Evolutionary conservation across 2,113 vertebrate genomes (phyloP).

Genomic region (Gorsachius goisagi): DNA sequence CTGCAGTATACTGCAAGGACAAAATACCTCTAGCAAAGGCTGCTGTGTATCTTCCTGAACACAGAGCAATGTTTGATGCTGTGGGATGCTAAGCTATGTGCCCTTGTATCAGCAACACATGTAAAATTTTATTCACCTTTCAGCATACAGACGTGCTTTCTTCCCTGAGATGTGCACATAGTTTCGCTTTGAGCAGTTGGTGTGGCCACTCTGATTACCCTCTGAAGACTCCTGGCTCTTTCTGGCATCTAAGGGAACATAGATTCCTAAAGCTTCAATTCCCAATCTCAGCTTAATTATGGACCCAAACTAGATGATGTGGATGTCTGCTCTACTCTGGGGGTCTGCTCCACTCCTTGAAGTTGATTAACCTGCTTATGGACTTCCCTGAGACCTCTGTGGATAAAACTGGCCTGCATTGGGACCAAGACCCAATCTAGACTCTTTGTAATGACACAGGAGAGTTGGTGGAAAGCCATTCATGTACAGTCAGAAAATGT

Average conservation of each 20-base stretch:
- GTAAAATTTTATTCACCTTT: neutral
- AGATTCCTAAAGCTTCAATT: neutral
- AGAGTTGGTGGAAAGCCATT: neutral
- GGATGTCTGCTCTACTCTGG: neutral
- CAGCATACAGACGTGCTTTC: neutral
- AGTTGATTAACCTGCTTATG: neutral
- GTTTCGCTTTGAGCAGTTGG: neutral
- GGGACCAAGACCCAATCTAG: neutral
- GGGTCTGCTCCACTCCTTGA: neutral
- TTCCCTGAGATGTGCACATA: neutral
- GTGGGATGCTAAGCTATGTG: neutral
- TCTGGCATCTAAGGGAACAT: neutral
- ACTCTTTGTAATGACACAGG: neutral
- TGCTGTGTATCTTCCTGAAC: neutral
- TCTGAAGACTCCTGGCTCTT: neutral
- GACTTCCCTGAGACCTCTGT: neutral
- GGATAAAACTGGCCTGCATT: neutral
- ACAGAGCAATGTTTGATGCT: neutral
- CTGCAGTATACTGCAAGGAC: neutral
- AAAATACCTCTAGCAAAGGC: neutral
- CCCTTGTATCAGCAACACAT: neutral
- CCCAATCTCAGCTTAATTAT: neutral
- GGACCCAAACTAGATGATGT: neutral
- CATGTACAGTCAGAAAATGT: neutral
- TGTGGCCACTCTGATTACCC: neutral